Base-by-base conservation (phyloP, 2,888 invertebrate genomes). In the Acronicta alni region DNA sequence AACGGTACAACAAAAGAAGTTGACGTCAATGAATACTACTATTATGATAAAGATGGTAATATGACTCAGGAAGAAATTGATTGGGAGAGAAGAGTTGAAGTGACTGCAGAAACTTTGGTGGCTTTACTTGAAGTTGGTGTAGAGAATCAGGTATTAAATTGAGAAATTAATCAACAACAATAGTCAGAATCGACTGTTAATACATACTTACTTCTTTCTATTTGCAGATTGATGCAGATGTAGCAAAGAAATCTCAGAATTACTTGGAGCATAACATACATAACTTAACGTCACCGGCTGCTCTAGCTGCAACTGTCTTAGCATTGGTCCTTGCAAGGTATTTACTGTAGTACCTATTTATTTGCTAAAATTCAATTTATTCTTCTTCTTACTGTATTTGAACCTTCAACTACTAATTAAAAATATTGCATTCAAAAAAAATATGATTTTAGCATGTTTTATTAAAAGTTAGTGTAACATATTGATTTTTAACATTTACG, bases 21-120 rank as follows among this genome's bases (percentile, higher is more conserved):
- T 17, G 86, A 92, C 59, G 92, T 94, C 0, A 93, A 92, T 75
- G 93, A 93, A 61, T 93, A 94, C 75, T 94, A 93, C 52, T 93
- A 93, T 80, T 94, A 93, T 57, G 93, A 94, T 66, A 94, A 89
- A 75, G 90, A 94, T 78, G 94, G 94, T 3, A 95, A 95, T 77
- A 89, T 94, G 88, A 94, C 93, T 0, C 78, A 92, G 35, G 91
- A 94, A 37, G 89, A 91, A 65, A 88, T 94, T 54, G 86, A 93
- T 45, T 90, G 95, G 83, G 95, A 95, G 70, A 92, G 95, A 66
- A 94, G 91, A 54, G 94, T 96, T 6, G 95, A 95, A 86, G 93
- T 95, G 0, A 96, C 96, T 0, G 96, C 96, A 0, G 96, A 96
- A 77, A 96, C 96, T 1, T 87, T 96, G 44, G 94, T 94, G 1